phyloP scores from a whole-genome alignment of 2,113 vertebrate species.

The Meles meles region DNA sequence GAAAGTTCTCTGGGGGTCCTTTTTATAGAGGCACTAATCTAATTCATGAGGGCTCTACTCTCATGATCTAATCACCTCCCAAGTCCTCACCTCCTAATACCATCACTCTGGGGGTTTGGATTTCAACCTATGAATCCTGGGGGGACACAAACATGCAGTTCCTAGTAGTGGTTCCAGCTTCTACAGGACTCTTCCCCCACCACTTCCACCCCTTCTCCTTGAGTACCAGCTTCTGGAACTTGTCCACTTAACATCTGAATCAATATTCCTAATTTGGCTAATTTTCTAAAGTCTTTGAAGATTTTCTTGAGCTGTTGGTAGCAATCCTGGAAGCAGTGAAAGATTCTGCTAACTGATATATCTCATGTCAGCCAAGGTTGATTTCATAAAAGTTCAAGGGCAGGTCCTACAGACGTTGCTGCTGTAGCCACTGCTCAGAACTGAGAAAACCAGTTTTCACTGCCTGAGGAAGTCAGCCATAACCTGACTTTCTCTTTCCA shows the following conservation, averaged over 20 bases:
- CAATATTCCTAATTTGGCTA: not conserved
- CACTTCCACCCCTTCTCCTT: not conserved
- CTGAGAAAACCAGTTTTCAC: conserved; percentile 77
- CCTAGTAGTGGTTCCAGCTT: too few species aligned
- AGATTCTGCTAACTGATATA: conserved; percentile 94
- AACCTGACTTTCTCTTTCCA: conserved; percentile 74
- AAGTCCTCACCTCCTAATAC: not conserved
- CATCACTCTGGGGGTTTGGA: not conserved
- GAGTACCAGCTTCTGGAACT: not conserved
- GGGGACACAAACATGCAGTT: not conserved
- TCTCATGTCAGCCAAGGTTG: conserved; percentile 93
- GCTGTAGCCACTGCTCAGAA: conserved; percentile 74
- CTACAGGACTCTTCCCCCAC: not conserved
- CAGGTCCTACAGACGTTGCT: conserved; percentile 82
- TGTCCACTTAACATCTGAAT: not conserved
- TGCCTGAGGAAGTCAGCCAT: conserved; percentile 75
- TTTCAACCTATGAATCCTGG: not conserved
- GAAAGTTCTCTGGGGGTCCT: not conserved
- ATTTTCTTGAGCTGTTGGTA: not conserved
- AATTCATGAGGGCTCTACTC: not conserved
- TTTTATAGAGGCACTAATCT: not conserved
- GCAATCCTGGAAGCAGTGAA: conserved; percentile 82
- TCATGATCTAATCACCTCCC: not conserved
- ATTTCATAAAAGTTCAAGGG: conserved; percentile 89
- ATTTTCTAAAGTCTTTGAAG: not conserved